Percentiles rank a stretch among this genome's conserved stretches.
Evolutionary conservation across 92 coral and sea anemone species (phyloP).

Genomic region (Bergia sp.): DNA sequence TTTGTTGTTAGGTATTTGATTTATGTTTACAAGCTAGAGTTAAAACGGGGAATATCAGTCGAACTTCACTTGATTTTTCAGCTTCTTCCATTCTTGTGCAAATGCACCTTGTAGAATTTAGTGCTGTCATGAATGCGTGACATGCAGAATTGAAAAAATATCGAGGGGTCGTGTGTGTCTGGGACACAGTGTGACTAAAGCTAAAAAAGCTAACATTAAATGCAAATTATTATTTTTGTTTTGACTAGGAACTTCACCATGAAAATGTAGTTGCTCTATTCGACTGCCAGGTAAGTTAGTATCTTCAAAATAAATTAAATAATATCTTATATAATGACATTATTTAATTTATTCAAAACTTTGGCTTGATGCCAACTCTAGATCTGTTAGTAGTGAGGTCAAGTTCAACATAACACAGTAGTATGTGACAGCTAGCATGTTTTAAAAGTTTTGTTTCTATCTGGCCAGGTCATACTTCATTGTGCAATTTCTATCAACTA

Average conservation of each 20-base stretch:
- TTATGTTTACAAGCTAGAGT: neutral
- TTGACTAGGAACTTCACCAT: conserved; percentile 87
- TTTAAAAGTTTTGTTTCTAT: too few relatives aligned
- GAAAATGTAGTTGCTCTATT: conserved; percentile 92
- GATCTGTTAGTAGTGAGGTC: neutral
- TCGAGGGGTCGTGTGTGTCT: neutral
- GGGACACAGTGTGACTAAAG: neutral
- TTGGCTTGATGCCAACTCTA: neutral
- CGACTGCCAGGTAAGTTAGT: conserved; percentile 84
- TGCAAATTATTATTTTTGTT: neutral
- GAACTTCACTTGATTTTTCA: neutral
- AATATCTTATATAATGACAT: neutral
- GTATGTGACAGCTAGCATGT: too few relatives aligned
- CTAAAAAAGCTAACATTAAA: neutral
- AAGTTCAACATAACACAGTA: too few relatives aligned
- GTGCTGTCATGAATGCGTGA: neutral
- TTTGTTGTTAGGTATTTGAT: neutral
- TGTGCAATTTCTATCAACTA: too few relatives aligned
- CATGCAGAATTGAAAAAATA: neutral
- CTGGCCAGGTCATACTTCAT: too few relatives aligned
- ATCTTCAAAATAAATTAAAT: neutral
- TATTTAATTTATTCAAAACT: neutral
- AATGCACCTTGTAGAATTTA: too few relatives aligned
- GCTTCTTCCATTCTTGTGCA: too few relatives aligned
- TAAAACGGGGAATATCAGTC: too few relatives aligned